phyloP scores from a whole-genome alignment of 2,113 vertebrate species.

The Megaptera novaeangliae region DNA sequence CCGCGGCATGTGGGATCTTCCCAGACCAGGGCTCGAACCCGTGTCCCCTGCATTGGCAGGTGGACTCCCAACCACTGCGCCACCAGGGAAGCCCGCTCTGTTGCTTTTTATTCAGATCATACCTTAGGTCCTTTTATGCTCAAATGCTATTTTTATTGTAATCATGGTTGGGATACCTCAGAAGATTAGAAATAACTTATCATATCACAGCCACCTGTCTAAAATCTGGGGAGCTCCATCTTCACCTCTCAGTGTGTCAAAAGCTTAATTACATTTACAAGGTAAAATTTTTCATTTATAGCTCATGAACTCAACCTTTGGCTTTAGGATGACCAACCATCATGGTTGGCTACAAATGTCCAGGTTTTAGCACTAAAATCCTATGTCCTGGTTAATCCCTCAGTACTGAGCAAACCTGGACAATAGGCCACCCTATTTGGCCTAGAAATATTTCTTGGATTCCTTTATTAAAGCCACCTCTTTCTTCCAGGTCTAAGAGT shows the following conservation, averaged over 20 bases:
- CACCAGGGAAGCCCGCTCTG: neutral
- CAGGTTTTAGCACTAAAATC: neutral
- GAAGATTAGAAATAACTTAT: neutral
- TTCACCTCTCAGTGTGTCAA: neutral
- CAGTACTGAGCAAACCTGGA: neutral
- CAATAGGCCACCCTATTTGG: neutral
- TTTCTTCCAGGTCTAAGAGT: neutral
- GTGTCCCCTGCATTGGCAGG: too few species aligned
- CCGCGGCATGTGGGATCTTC: too few species aligned
- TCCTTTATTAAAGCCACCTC: neutral
- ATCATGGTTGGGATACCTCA: neutral
- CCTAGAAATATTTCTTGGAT: neutral
- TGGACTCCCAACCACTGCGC: too few species aligned
- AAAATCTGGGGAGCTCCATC: neutral
- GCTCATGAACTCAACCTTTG: neutral
- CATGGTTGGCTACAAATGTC: neutral
- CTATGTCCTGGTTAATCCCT: neutral
- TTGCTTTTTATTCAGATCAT: neutral
- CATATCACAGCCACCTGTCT: neutral
- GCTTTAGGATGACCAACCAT: neutral
- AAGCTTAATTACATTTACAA: slow-evolving; percentile 8
- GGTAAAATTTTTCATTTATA: neutral
- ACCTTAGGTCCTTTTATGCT: neutral
- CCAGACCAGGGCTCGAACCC: too few species aligned
- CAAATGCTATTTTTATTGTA: neutral